Evolutionary conservation across 2,797 vertebrate species (phyloP).

Genomic region (Coendou prehensilis): DNA sequence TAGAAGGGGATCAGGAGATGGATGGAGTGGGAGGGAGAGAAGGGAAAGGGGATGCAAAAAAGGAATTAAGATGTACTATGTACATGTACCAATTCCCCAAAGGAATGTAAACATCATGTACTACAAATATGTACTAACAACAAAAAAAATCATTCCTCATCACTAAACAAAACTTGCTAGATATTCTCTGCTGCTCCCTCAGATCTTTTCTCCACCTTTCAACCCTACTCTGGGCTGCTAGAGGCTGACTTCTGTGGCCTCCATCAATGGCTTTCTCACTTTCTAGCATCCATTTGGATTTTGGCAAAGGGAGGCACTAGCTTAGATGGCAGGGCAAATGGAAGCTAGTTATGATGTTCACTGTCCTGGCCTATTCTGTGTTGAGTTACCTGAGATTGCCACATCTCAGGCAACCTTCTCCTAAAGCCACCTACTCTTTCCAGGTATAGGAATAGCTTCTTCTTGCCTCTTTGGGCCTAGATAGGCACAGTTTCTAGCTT

Average conservation of each 20-base stretch:
- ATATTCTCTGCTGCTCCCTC: not conserved
- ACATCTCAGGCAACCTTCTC: not conserved
- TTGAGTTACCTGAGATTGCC: not conserved
- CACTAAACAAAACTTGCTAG: not conserved
- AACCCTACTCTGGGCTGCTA: not conserved
- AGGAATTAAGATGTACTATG: not conserved
- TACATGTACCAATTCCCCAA: not conserved
- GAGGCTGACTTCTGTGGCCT: not conserved
- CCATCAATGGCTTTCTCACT: not conserved
- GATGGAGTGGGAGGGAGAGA: not conserved
- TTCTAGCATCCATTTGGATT: not conserved
- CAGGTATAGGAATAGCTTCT: not conserved
- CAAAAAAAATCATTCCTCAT: not conserved
- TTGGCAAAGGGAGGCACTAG: not conserved
- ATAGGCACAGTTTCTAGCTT: not conserved
- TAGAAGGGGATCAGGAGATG: not conserved
- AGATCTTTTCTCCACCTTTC: not conserved
- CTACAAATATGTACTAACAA: not conserved
- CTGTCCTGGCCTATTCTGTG: not conserved
- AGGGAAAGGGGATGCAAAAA: not conserved
- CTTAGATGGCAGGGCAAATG: not conserved
- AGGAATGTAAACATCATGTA: not conserved
- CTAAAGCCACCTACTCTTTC: not conserved
- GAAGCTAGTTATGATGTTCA: not conserved
- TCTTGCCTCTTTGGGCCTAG: not conserved